These are phyloP conservation scores for Cosmopolites sordidus DNA, from an alignment of 2,888 invertebrate species.

Conservation along the genomic window DNA sequence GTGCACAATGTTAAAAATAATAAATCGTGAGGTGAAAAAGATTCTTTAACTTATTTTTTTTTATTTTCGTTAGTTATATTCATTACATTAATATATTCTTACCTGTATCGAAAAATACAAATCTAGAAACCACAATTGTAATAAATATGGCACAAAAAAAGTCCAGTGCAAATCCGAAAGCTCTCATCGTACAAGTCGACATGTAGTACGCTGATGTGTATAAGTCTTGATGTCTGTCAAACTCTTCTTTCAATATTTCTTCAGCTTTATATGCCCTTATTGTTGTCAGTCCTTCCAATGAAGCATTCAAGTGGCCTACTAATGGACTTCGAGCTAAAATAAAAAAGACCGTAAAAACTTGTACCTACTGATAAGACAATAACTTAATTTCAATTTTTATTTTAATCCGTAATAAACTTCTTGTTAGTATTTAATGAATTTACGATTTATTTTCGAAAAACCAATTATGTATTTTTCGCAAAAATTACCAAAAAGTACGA, in stretches of 20 bases:
- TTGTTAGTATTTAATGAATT: no score
- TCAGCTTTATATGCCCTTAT: constrained; percentile 43
- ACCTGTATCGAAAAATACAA: constrained; percentile 34
- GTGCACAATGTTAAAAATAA: no score
- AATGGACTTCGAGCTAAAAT: constrained; percentile 45
- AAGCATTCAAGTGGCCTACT: constrained; percentile 44
- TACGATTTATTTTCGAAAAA: no score
- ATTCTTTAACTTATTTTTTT: no score
- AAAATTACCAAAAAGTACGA: no score
- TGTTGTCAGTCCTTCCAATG: constrained; percentile 45
- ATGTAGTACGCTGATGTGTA: constrained; percentile 43
- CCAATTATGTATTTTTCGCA: no score
- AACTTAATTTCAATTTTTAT: no score
- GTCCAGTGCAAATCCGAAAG: constrained; percentile 42
- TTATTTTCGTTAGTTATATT: no score
- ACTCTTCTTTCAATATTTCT: constrained; percentile 39
- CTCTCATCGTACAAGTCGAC: constrained; percentile 36
- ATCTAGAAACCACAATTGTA: constrained; percentile 30
- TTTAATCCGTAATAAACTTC: no score
- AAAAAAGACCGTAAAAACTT: constrained; percentile 24
- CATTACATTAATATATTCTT: no score
- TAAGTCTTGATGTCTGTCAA: constrained; percentile 43
- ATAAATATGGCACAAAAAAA: constrained; percentile 35
- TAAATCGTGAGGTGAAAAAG: no score
- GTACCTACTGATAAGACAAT: no score